A percentile compares a stretch with the other conserved stretches of the same genome.
These are phyloP conservation scores for Nomada ruficornis DNA, from an alignment of 2,888 invertebrate species.

Conservation along the genomic window DNA sequence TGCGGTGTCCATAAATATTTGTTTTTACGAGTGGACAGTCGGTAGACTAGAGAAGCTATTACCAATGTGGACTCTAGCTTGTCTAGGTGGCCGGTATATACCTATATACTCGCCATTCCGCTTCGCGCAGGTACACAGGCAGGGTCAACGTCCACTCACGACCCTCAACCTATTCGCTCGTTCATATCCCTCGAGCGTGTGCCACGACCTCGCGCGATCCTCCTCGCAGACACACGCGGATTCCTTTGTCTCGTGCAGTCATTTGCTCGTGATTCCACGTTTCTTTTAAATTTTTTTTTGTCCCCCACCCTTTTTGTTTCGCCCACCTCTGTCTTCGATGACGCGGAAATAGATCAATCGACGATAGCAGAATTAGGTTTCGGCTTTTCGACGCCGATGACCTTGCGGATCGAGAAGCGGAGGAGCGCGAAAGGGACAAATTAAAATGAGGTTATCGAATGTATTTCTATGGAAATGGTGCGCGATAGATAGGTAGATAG, in stretches of 20 bases:
- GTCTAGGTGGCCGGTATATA: slow-evolving; percentile 59
- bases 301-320: no score
- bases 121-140: slow-evolving; percentile 63
- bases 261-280: background rate
- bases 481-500: no score
- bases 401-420: no score
- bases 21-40: slow-evolving; percentile 66
- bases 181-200: slow-evolving; percentile 67
- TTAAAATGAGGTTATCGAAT: no score
- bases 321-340: no score
- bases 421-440: no score
- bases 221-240: slow-evolving; percentile 28
- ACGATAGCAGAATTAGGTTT: no score
- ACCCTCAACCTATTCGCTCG: slow-evolving; percentile 82
- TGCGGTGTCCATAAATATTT: slow-evolving; percentile 63
- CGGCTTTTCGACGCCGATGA: no score
- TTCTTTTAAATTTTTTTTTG: background rate
- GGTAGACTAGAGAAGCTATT: slow-evolving; percentile 69
- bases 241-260: slow-evolving; percentile 42
- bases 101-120: slow-evolving; percentile 30
- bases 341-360: no score
- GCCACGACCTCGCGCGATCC: slow-evolving; percentile 61
- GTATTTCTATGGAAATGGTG: no score
- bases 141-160: slow-evolving; percentile 83
- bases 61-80: slow-evolving; percentile 68